A percentile compares a stretch with the other conserved stretches of the same genome.
Evolutionary conservation across 2,888 invertebrate species (phyloP).

Genomic region (Tortricodes alternella): DNA sequence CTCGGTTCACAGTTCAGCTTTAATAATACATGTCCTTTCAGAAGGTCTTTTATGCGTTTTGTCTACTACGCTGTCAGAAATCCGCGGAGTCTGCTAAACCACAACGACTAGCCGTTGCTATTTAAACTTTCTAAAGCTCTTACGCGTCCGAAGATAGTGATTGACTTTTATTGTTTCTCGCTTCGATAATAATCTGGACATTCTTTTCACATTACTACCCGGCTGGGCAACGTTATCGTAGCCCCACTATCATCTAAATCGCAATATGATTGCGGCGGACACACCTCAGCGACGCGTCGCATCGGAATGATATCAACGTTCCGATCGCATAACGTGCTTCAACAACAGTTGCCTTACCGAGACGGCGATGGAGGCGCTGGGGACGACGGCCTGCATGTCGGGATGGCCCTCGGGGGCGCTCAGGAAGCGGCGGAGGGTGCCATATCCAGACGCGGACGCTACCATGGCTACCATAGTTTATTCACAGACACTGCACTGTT

Average conservation of each 20-base stretch:
- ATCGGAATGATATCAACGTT: conserved; percentile 54
- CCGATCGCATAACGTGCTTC: conserved; percentile 54
- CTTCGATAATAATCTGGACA: conserved; percentile 58
- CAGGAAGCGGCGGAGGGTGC: conserved; percentile 77
- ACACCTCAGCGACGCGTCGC: conserved; percentile 49
- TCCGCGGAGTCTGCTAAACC: background rate
- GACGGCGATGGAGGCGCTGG: conserved; percentile 72
- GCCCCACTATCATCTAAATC: conserved; percentile 38
- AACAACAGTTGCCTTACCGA: conserved; percentile 62
- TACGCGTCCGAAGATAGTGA: conserved; percentile 37
- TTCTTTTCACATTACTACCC: conserved; percentile 39
- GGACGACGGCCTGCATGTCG: conserved; percentile 53
- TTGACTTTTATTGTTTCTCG: conserved; percentile 46
- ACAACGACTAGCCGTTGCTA: background rate
- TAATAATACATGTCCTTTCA: too few species aligned
- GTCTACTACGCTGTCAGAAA: background rate
- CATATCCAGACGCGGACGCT: conserved; percentile 78
- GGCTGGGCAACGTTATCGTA: conserved; percentile 32
- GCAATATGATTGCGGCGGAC: conserved; percentile 41
- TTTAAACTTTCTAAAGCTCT: conserved; percentile 47
- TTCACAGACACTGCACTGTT: conserved; percentile 45
- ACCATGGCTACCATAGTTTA: conserved; percentile 77
- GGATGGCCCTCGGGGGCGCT: conserved; percentile 75
- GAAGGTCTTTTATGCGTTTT: too few species aligned
- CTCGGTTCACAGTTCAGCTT: background rate